Conservation (phyloP, 2,113 vertebrate species). For the Asarcornis scutulata region DNA sequence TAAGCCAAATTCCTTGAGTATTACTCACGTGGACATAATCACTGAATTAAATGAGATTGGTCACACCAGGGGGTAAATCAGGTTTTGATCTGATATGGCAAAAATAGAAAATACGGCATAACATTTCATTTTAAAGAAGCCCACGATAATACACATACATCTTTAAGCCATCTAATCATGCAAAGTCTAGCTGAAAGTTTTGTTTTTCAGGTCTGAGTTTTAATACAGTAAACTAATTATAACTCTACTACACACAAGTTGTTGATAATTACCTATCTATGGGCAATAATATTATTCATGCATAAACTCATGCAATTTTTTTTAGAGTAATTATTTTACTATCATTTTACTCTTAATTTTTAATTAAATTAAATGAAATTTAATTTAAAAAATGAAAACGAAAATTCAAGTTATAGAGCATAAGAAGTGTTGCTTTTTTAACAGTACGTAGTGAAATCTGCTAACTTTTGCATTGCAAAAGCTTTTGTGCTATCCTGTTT, state of each 20-base stretch:
- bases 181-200: neutral
- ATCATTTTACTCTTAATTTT: neutral
- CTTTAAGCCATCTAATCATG: neutral
- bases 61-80: neutral
- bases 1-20: slow-evolving; percentile 4
- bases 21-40: neutral
- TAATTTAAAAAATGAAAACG: neutral
- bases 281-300: neutral
- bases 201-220: neutral
- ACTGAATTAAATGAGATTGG: neutral
- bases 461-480: neutral
- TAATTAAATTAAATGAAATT: neutral
- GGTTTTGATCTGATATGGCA: neutral
- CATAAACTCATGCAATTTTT: neutral
- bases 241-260: neutral
- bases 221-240: neutral
- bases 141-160: neutral
- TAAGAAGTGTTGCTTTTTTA: neutral
- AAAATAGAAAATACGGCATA: neutral
- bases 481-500: neutral
- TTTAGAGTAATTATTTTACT: neutral
- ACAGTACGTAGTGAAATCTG: neutral
- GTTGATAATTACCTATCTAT: neutral
- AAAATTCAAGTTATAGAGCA: neutral
- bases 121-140: neutral